A percentile compares a stretch with the other conserved stretches of the same genome.
Evolutionary conservation across 1,140 invertebrate species (phyloP).

Genomic region (Drosophila trapezifrons): DNA sequence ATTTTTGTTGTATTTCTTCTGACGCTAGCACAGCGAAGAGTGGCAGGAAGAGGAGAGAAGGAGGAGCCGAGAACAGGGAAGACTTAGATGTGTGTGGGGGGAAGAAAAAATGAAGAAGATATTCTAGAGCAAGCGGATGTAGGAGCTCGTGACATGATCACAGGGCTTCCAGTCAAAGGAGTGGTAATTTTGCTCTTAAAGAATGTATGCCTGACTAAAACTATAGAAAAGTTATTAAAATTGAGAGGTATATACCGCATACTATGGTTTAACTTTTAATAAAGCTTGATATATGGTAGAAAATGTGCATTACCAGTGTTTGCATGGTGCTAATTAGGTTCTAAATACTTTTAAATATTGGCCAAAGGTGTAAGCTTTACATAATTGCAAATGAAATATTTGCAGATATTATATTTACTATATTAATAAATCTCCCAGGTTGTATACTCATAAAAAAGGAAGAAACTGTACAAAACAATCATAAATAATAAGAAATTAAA

Average conservation of each 20-base stretch:
- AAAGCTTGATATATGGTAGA: background rate
- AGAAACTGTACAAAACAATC: too few species aligned
- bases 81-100: constrained; percentile 37
- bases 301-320: background rate
- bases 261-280: background rate
- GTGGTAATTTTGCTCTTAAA: too few species aligned
- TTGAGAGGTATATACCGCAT: background rate
- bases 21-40: constrained; percentile 14
- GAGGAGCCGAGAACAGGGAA: constrained; percentile 23
- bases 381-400: background rate
- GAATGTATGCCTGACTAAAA: background rate
- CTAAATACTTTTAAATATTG: background rate
- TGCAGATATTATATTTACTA: background rate
- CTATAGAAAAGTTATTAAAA: background rate
- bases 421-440: background rate
- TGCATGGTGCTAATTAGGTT: background rate
- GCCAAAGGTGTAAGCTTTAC: background rate
- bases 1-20: constrained; percentile 41
- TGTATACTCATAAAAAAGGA: too few species aligned
- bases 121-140: constrained; percentile 40
- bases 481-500: background rate
- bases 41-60: constrained; percentile 11
- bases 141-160: constrained; percentile 22
- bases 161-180: background rate
- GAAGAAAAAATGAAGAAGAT: background rate